Evolutionary conservation across 2,797 vertebrate species (phyloP).

Genomic region (Todus mexicanus): DNA sequence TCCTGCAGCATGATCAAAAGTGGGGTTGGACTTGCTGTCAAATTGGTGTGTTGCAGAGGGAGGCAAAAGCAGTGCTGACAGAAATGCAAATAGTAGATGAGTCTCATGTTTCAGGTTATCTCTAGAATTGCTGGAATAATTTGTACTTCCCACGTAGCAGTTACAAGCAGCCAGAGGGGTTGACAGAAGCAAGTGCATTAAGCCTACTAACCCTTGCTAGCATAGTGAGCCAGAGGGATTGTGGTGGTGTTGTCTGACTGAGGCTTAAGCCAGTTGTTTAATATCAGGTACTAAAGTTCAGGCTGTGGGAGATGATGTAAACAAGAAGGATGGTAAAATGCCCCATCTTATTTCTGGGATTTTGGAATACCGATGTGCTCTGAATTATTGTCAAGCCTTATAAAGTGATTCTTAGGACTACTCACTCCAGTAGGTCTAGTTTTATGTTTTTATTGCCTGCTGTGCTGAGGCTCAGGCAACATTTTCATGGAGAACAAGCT

Average conservation of each 20-base stretch:
- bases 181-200: neutral
- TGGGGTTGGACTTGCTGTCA: neutral
- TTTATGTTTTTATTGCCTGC: neutral
- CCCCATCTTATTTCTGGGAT: neutral
- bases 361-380: neutral
- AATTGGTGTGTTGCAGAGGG: neutral
- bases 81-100: neutral
- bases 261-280: constrained; percentile 15
- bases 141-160: neutral
- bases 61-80: neutral
- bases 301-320: neutral
- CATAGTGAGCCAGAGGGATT: neutral
- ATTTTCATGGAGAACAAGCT: neutral
- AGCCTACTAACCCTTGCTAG: neutral
- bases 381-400: neutral
- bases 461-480: neutral
- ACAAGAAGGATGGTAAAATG: neutral
- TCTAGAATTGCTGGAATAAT: neutral
- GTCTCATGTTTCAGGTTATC: neutral
- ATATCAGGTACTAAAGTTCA: neutral
- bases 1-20: neutral
- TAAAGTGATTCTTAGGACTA: neutral
- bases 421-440: neutral
- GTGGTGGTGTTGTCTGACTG: neutral
- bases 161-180: neutral